phyloP scores from a whole-genome alignment of 2,797 vertebrate genomes.

The Macroramphosus scolopax region DNA sequence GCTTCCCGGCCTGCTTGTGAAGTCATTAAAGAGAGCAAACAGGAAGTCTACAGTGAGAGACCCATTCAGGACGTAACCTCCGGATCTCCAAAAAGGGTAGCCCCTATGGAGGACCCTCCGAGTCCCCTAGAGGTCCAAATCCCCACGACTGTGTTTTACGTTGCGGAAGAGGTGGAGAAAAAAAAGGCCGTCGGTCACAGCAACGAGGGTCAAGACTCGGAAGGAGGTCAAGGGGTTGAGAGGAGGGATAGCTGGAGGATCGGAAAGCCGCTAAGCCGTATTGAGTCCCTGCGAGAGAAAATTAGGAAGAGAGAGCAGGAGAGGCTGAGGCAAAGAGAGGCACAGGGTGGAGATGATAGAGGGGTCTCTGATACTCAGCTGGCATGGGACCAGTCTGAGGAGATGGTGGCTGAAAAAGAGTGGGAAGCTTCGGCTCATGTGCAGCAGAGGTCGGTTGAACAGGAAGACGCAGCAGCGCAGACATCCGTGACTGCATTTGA shows the following conservation, averaged over 20 bases:
- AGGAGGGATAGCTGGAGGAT: constrained; percentile 73
- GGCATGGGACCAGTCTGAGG: constrained; percentile 22
- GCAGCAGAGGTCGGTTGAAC: constrained; percentile 34
- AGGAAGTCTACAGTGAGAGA: constrained; percentile 17
- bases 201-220: constrained; percentile 35
- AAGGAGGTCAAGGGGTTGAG: constrained; percentile 46
- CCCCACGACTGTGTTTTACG: constrained; percentile 76
- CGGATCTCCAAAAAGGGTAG: constrained; percentile 37
- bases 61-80: constrained; percentile 14
- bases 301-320: constrained; percentile 67
- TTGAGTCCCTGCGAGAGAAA: constrained; percentile 75
- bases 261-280: constrained; percentile 70
- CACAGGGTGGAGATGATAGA: constrained; percentile 15
- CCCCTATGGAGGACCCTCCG: constrained; percentile 15
- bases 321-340: constrained; percentile 40
- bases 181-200: constrained; percentile 30
- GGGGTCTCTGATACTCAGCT: constrained; percentile 16
- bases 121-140: constrained; percentile 60
- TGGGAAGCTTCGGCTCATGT: constrained; percentile 29
- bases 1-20: constrained; percentile 19
- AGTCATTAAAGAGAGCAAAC: constrained; percentile 16
- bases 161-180: constrained; percentile 63
- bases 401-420: constrained; percentile 38
- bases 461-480: constrained; percentile 63
- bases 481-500: constrained; percentile 54